Evolutionary conservation across 2,888 invertebrate species (phyloP), one percentile per base, ranked within the genome.

Genomic region (Bruchidius siliquastri): DNA sequence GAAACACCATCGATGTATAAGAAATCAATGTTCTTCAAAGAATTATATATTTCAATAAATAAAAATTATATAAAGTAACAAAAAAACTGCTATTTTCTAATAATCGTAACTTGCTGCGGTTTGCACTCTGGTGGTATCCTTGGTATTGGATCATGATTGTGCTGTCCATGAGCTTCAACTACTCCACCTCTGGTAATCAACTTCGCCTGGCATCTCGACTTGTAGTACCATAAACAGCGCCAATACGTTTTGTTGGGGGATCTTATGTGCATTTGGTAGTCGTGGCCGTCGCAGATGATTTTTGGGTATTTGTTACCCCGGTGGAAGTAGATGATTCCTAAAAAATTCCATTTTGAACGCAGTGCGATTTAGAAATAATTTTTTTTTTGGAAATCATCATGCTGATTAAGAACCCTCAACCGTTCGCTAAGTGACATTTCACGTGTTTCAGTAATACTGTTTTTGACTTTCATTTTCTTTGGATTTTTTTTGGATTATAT

Each of bases 251-350:
- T 80, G 0, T 74, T 74, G 30, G 72, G 76, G 10, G 71, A 72
- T 75, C 80, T 81, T 70, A 75, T 76, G 20, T 79, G 80, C 67
- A 80, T 79, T 30, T 79, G 78, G 72, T 79, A 83, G 74, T 82
- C 81, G 73, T 79, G 75, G 49, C 76, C 77, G 70, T 82, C 79
- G 20, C 82, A 78, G 21, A 82, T 76, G 20, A 77, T 66, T 70
- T 77, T 77, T 0, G 76, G 74, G 66, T 72, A 70, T 30, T 77
- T 77, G 49, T 72, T 21, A 0, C 74, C 76, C 66, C 73, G 21
- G 13, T 71, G 49, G 21, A 74, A 74, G 70, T 75, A 75, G 66
- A 71, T 71, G 67, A 21, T 67, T 21, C 22, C 71, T 71, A 22
- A 18, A 71, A 68, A 49, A 49, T 8, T 8, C 13, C 0, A 49